Conservation (phyloP, 2,888 invertebrate genomes). For the Mayetiola destructor region DNA sequence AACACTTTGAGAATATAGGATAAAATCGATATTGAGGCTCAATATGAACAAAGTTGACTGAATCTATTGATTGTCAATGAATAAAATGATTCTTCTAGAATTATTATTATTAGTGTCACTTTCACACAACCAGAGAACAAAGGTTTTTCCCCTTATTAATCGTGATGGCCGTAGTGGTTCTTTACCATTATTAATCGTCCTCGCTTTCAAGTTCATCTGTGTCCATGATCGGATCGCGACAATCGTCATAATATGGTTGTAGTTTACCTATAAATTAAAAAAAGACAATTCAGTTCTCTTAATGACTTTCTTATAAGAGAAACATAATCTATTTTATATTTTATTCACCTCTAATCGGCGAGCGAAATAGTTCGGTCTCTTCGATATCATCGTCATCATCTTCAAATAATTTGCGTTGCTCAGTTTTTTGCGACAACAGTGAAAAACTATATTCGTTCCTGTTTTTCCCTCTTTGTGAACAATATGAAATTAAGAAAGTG, state of each 20-base stretch:
- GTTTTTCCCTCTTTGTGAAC: constrained; percentile 25
- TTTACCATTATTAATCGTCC: constrained; percentile 12
- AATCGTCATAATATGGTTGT: constrained; percentile 56
- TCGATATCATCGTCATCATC: constrained; percentile 27
- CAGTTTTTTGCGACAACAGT: constrained; percentile 30
- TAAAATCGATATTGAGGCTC: too few species aligned
- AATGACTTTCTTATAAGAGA: not conserved
- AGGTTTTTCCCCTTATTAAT: not conserved
- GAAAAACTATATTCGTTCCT: constrained; percentile 34
- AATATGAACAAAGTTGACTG: not conserved
- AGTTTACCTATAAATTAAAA: constrained; percentile 22
- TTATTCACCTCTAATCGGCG: constrained; percentile 30
- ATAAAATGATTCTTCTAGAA: not conserved
- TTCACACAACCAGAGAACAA: not conserved
- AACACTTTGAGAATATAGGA: too few species aligned
- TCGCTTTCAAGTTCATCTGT: constrained; percentile 41
- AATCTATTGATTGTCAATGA: not conserved
- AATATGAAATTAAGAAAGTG: constrained; percentile 28
- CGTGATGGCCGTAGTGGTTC: not conserved
- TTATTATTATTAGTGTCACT: not conserved
- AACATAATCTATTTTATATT: constrained; percentile 2
- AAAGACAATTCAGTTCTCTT: not conserved
- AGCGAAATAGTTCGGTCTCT: constrained; percentile 32
- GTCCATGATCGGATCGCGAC: constrained; percentile 44
- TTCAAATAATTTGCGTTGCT: constrained; percentile 26